Base-by-base conservation (phyloP, 2,113 vertebrate genomes). In the Prinia subflava region DNA sequence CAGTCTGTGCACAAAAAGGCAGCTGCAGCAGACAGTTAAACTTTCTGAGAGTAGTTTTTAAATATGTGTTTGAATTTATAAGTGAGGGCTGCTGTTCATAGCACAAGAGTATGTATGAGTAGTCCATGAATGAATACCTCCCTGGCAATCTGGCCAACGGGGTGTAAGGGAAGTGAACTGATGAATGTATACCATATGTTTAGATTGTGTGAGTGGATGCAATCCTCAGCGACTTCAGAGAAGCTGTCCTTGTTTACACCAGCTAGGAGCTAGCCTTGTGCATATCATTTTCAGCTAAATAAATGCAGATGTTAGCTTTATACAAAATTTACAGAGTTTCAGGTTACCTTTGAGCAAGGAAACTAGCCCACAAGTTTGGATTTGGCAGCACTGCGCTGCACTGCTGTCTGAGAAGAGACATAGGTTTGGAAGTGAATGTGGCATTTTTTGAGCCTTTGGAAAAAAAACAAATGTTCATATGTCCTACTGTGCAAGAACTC, bases 281-380 rank as follows among this genome's bases (percentile, higher is more conserved):
- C 92, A 90, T 93, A 15, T 87, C 84, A 88, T 93, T 95, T 96
- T 91, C 83, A 83, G 59, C 57, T 90, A 33, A 95, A 95, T 85
- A 69, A 94, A 70, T 92, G 94, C 76, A 70, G 89, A 97, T 96
- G 83, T 93, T 90, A 95, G 89, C 77, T 89, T 91, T 96, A 79
- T 82, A 83, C 67, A 87, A 82, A 73, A 41, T 82, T 92, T 86
- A 70, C 53, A 63, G 73, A 71, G 44, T 84, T 97, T 95, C 93
- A 85, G 60, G 63, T 90, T 96, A 84, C 88, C 87, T 59, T 84
- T 60, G 87, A 82, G 95, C 24, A 92, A 94, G 52, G 64, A 85
- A 88, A 76, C 71, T 50, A 74, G 47, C 82, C 63, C 88, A 33
- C 46, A 85, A 88, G 64, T 89, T 90, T 88, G 71, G 27, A 46